phyloP scores from a whole-genome alignment of 2,888 invertebrate species.

The Caenorhabditis afra region DNA sequence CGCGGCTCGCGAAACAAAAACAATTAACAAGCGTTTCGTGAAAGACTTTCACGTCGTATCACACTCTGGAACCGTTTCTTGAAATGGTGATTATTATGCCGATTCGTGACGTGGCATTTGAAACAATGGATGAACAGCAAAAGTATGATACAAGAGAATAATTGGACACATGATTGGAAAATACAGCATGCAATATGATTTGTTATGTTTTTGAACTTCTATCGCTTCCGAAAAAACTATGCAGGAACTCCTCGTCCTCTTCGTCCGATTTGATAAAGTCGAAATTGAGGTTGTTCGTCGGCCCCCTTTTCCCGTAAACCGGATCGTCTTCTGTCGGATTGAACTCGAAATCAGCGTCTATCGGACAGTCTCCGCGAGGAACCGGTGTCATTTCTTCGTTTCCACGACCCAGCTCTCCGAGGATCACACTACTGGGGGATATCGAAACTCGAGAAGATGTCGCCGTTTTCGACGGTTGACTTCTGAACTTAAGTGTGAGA shows the following conservation, averaged over 20 bases:
- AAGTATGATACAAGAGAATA: not conserved
- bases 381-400: not conserved
- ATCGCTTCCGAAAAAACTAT: slow-evolving; percentile 7
- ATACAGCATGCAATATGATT: no score
- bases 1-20: no score
- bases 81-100: no score
- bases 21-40: no score
- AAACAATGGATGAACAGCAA: no score
- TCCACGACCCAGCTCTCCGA: slow-evolving; percentile 2
- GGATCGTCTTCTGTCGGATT: slow-evolving; percentile 14
- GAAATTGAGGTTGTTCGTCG: not conserved
- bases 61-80: no score
- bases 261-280: slow-evolving; percentile 11
- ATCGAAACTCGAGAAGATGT: not conserved
- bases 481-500: not conserved
- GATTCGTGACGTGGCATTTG: no score
- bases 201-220: no score
- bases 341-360: slow-evolving; percentile 1
- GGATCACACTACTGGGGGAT: slow-evolving; percentile 21
- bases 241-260: slow-evolving; percentile 11
- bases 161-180: no score
- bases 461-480: not conserved
- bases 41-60: no score
- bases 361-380: slow-evolving; percentile 7
- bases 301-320: not conserved